A percentile compares a stretch with the other conserved stretches of the same genome.
Evolutionary conservation across 2,113 vertebrate species (phyloP).

Genomic region (Picathartes gymnocephalus): DNA sequence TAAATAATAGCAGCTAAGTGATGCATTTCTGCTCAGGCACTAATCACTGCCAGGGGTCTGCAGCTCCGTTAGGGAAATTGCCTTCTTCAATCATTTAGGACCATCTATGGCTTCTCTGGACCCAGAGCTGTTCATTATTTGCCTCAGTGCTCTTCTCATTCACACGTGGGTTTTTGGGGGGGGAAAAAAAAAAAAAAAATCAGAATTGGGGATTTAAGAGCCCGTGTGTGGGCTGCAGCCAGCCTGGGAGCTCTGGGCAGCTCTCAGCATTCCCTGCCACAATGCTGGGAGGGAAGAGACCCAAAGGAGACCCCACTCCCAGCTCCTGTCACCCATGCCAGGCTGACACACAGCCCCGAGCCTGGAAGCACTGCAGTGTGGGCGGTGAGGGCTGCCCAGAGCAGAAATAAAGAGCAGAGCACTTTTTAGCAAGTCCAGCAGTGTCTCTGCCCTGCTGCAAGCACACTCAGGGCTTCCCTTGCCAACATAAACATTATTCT

Average conservation of each 20-base stretch:
- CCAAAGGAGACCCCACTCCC: accelerated
- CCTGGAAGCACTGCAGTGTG: accelerated
- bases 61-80: neutral
- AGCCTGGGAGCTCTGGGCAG: neutral
- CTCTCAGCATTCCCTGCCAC: neutral
- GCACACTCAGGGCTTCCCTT: neutral
- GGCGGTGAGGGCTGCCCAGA: neutral
- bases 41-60: neutral
- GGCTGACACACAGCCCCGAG: neutral
- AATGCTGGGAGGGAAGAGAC: accelerated
- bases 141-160: neutral
- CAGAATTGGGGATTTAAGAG: neutral
- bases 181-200: neutral
- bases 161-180: accelerated
- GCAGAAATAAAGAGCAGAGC: neutral
- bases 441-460: neutral
- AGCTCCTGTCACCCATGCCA: neutral
- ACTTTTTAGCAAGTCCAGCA: neutral
- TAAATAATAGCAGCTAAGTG: constrained; percentile 20
- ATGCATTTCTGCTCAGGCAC: constrained; percentile 6
- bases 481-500: constrained; percentile 46
- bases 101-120: neutral
- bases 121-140: neutral
- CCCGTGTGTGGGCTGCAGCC: accelerated
- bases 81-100: constrained; percentile 16